Percentiles rank a stretch among this genome's conserved stretches.
phyloP scores from a whole-genome alignment of 2,888 invertebrate genomes.

The Lamproptera curius region DNA sequence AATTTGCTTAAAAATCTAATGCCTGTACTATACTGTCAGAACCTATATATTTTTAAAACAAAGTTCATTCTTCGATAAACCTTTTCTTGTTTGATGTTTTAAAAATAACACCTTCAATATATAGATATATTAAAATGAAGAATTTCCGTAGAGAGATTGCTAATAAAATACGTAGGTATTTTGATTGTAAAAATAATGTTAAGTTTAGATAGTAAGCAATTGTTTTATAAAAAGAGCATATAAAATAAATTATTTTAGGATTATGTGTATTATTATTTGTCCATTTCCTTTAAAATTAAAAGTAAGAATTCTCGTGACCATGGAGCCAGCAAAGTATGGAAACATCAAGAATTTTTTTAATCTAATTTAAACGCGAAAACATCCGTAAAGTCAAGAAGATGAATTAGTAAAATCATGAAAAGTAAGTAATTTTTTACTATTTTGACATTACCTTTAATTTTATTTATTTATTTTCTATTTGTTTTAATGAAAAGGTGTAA shows the following conservation, averaged over 20 bases:
- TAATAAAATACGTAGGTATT: slow-evolving; percentile 45
- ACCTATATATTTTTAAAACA: neutral
- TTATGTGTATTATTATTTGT: slow-evolving; percentile 29
- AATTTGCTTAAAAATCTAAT: slow-evolving; percentile 16
- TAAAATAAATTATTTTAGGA: slow-evolving; percentile 77
- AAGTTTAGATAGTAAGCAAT: slow-evolving; percentile 57
- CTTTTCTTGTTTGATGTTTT: neutral
- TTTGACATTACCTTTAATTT: too few species aligned
- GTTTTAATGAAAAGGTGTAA: too few species aligned
- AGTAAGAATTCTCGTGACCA: too few species aligned
- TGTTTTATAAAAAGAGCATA: slow-evolving; percentile 72
- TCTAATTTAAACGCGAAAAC: too few species aligned
- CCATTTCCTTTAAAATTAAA: slow-evolving; percentile 7
- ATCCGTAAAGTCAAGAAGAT: too few species aligned
- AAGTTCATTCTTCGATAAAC: neutral
- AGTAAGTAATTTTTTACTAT: too few species aligned
- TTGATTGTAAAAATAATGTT: slow-evolving; percentile 61
- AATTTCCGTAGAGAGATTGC: slow-evolving; percentile 56
- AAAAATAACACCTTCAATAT: slow-evolving; percentile 19
- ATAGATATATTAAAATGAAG: slow-evolving; percentile 38
- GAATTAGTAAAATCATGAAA: too few species aligned
- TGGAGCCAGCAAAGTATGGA: too few species aligned
- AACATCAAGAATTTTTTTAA: too few species aligned
- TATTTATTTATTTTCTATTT: too few species aligned
- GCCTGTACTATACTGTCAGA: neutral